These are phyloP conservation scores for Marisa cornuarietis DNA, from an alignment of 1,140 invertebrate species.

Conservation along the genomic window DNA sequence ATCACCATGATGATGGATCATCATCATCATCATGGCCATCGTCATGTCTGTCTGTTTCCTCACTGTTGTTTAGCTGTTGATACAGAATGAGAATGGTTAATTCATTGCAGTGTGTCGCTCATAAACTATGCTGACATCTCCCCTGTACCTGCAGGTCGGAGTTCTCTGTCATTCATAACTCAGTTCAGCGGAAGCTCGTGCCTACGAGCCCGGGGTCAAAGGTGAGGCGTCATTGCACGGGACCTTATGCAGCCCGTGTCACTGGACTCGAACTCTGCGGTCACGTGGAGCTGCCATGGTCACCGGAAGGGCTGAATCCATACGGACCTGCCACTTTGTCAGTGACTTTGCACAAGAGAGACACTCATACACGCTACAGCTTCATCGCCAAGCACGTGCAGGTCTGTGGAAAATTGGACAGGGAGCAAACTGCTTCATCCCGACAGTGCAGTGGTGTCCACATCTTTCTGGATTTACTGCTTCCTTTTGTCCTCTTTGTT, in stretches of 20 bases:
- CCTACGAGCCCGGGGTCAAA: neutral
- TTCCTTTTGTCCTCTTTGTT: too few relatives aligned
- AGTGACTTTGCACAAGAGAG: constrained; percentile 83
- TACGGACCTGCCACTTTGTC: constrained; percentile 80
- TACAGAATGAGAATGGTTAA: too few relatives aligned
- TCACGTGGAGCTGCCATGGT: constrained; percentile 77
- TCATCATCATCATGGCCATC: too few relatives aligned
- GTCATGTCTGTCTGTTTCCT: too few relatives aligned
- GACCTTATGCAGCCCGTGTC: constrained; percentile 61
- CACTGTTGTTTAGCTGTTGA: too few relatives aligned
- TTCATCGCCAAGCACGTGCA: constrained; percentile 59
- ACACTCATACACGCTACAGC: constrained; percentile 69
- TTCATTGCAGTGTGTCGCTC: too few relatives aligned
- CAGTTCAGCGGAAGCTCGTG: neutral
- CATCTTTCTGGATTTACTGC: too few relatives aligned
- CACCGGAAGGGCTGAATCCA: constrained; percentile 66
- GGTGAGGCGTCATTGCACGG: constrained; percentile 61
- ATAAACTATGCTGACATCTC: neutral
- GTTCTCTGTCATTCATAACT: neutral
- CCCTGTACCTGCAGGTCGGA: neutral
- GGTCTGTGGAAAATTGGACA: constrained; percentile 32
- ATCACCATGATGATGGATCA: too few relatives aligned
- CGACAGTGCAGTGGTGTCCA: too few relatives aligned
- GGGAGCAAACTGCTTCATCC: too few relatives aligned
- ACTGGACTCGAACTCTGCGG: constrained; percentile 86